Percentiles rank a stretch among this genome's conserved stretches.
phyloP scores from a whole-genome alignment of 1,140 invertebrate species.

The Bombus pascuorum region DNA sequence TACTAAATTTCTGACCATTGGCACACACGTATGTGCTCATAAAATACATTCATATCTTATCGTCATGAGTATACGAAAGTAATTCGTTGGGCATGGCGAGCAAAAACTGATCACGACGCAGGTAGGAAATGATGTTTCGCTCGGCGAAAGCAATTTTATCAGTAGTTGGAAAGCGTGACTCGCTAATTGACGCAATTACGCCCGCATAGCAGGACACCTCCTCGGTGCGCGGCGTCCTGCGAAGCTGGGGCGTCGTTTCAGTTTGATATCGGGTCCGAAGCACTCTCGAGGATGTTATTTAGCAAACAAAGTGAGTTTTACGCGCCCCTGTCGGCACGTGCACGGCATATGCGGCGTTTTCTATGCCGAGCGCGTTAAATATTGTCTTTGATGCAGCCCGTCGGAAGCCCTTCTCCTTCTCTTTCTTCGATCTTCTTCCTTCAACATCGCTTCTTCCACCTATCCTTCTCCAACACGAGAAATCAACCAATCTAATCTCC shows the following conservation, averaged over 20 bases:
- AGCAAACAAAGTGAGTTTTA: conserved; percentile 78
- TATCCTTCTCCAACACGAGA: conserved; percentile 46
- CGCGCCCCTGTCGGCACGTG: conserved; percentile 76
- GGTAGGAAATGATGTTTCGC: not conserved
- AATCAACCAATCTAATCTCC: conserved; percentile 45
- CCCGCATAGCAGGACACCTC: conserved; percentile 50
- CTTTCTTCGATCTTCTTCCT: not conserved
- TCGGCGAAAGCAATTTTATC: conserved; percentile 38
- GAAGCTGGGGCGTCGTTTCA: not conserved
- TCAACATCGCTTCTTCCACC: not conserved
- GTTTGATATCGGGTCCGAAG: conserved; percentile 54
- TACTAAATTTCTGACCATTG: not conserved
- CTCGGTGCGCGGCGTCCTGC: conserved; percentile 23
- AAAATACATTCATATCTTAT: not conserved
- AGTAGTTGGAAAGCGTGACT: conserved; percentile 30
- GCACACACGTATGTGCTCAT: accelerated
- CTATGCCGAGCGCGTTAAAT: conserved; percentile 73
- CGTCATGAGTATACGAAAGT: not conserved
- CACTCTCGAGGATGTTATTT: conserved; percentile 74
- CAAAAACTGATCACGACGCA: not conserved
- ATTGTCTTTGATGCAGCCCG: conserved; percentile 81
- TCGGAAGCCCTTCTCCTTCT: conserved; percentile 74
- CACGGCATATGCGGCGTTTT: conserved; percentile 74
- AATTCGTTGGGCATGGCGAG: not conserved
- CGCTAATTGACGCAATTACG: conserved; percentile 63